Evolutionary conservation across 2,797 vertebrate species (phyloP).

Genomic region (Enteromius afrohamiltoni): DNA sequence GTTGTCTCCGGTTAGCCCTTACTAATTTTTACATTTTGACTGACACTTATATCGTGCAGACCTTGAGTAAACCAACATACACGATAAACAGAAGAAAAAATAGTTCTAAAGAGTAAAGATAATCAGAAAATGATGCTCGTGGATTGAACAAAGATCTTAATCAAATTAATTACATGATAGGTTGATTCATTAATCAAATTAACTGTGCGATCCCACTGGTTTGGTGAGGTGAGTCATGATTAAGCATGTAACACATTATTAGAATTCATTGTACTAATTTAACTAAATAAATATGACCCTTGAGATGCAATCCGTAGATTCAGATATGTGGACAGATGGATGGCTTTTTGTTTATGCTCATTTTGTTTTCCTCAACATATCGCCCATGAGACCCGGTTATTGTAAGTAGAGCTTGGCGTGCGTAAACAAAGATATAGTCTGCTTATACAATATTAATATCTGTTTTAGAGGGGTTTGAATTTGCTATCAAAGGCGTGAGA

Average conservation of each 20-base stretch:
- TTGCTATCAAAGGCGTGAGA: background rate
- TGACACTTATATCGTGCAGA: conserved; percentile 59
- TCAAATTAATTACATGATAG: background rate
- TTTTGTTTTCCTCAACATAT: conserved; percentile 16
- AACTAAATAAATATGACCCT: background rate
- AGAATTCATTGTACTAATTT: background rate
- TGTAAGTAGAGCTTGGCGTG: background rate
- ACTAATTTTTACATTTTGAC: conserved; percentile 62
- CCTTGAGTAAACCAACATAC: conserved; percentile 1
- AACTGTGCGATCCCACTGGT: background rate
- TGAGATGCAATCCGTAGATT: background rate
- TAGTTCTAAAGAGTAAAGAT: background rate
- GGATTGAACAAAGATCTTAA: background rate
- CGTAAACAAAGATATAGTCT: background rate
- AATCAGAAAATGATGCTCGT: background rate
- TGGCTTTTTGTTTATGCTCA: conserved; percentile 11
- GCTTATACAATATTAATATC: background rate
- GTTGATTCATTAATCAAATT: background rate
- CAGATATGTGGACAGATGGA: conserved; percentile 18
- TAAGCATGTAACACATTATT: background rate
- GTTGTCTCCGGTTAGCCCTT: conserved; percentile 65
- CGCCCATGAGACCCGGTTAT: conserved; percentile 18
- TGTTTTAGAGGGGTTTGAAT: background rate
- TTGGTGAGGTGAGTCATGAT: background rate
- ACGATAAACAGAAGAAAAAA: background rate